Percentiles rank a stretch among this genome's conserved stretches.
These are phyloP conservation scores for Eupleurogrammus muticus DNA, from an alignment of 2,797 vertebrate species.

Conservation along the genomic window DNA sequence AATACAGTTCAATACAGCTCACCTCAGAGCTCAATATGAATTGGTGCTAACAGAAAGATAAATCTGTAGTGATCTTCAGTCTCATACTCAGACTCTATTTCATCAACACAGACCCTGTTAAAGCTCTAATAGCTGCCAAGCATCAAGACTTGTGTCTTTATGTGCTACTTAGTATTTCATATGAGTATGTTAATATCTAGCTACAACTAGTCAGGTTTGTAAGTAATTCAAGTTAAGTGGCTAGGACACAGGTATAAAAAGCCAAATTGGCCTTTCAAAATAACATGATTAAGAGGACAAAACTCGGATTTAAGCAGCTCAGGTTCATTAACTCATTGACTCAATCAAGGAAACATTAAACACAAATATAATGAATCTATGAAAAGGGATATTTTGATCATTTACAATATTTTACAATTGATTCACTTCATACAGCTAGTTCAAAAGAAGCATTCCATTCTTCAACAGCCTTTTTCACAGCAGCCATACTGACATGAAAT, in stretches of 20 bases:
- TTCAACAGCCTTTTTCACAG: background rate
- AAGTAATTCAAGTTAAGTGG: conserved; percentile 57
- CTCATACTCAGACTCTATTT: conserved; percentile 8
- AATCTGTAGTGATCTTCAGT: conserved; percentile 18
- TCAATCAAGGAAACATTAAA: conserved; percentile 25
- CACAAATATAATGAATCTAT: conserved; percentile 23
- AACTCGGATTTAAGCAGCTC: conserved; percentile 46
- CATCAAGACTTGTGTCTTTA: conserved; percentile 39
- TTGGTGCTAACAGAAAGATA: conserved; percentile 12
- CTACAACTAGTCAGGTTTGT: conserved; percentile 37
- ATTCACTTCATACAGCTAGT: conserved; percentile 29
- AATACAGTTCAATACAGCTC: conserved; percentile 22
- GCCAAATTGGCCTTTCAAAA: conserved; percentile 17
- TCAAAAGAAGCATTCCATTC: conserved; percentile 19
- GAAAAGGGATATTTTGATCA: conserved; percentile 23
- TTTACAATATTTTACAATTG: conserved; percentile 53
- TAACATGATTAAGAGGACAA: conserved; percentile 9
- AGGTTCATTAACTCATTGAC: conserved; percentile 34
- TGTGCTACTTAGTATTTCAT: conserved; percentile 38
- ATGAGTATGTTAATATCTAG: conserved; percentile 47
- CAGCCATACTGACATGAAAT: no score
- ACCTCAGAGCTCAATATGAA: conserved; percentile 2
- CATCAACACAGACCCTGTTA: conserved; percentile 24
- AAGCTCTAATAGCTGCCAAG: conserved; percentile 65
- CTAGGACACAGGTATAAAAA: conserved; percentile 31